Conservation (phyloP, 2,797 vertebrate genomes). For the Karalla daura region DNA sequence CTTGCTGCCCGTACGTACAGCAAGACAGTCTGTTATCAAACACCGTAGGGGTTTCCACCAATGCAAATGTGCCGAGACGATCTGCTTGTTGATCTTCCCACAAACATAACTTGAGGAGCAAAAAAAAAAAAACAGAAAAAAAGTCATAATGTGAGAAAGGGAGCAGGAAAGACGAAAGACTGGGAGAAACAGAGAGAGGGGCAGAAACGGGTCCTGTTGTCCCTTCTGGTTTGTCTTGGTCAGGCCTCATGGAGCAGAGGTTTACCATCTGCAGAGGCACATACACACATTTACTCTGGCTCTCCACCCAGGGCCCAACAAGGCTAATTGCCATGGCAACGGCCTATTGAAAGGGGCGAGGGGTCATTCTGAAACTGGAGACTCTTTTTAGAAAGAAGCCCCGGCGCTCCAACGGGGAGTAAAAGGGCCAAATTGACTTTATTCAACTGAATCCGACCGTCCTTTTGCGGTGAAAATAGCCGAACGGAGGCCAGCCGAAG, state of each 20-base stretch:
- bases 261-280: slow-evolving; percentile 37
- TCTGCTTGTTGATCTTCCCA: slow-evolving; percentile 14
- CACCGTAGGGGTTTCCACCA: slow-evolving; percentile 16
- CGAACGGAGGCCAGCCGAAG: background rate
- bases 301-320: slow-evolving; percentile 32
- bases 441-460: slow-evolving; percentile 28
- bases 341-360: slow-evolving; percentile 45
- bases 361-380: slow-evolving; percentile 59
- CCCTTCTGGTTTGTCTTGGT: slow-evolving; percentile 29
- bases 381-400: slow-evolving; percentile 40
- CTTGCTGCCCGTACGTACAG: slow-evolving; percentile 7
- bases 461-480: slow-evolving; percentile 9
- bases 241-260: slow-evolving; percentile 27
- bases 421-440: slow-evolving; percentile 26
- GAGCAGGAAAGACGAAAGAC: background rate
- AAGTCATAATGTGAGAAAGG: background rate
- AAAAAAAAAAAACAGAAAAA: background rate
- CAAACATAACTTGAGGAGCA: slow-evolving; percentile 2
- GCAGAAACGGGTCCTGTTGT: too few species aligned
- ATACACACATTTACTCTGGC: slow-evolving; percentile 22
- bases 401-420: slow-evolving; percentile 20
- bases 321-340: slow-evolving; percentile 74
- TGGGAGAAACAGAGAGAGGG: slow-evolving; percentile 20
- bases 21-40: slow-evolving; percentile 19
- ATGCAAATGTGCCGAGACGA: slow-evolving; percentile 28